Conservation (phyloP, 2,113 vertebrate species). For the Eolophus roseicapilla region DNA sequence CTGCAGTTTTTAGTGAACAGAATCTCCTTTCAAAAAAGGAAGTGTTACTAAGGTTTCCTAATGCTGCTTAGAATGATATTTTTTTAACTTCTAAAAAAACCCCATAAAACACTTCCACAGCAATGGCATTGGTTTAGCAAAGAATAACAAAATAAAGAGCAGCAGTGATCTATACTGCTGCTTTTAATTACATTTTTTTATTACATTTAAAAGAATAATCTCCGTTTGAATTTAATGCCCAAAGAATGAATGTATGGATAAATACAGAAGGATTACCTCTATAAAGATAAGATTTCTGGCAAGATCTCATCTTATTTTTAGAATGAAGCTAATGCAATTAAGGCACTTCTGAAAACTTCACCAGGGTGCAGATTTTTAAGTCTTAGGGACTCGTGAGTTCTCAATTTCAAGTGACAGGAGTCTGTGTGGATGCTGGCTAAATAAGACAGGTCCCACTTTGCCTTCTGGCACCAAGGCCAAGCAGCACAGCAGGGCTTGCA, state of each 20-base stretch:
- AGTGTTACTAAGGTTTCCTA: background rate
- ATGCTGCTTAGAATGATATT: background rate
- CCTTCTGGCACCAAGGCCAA: background rate
- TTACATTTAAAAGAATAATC: background rate
- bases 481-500: rapidly evolving
- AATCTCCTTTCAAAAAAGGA: background rate
- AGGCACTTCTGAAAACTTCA: background rate
- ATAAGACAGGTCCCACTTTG: background rate
- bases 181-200: too few species aligned
- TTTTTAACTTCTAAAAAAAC: background rate
- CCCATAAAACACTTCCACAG: background rate
- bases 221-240: background rate
- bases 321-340: background rate
- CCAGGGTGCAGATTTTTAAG: background rate
- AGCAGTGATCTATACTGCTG: background rate
- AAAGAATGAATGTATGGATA: background rate
- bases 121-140: background rate
- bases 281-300: background rate
- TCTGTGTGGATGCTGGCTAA: background rate
- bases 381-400: background rate
- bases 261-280: background rate
- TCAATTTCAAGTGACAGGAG: background rate
- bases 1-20: slow-evolving; percentile 52
- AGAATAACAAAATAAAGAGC: slow-evolving; percentile 33
- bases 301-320: background rate